Evolutionary conservation across 2,113 vertebrate genomes (phyloP).

Genomic region (Rousettus leschenaultii): DNA sequence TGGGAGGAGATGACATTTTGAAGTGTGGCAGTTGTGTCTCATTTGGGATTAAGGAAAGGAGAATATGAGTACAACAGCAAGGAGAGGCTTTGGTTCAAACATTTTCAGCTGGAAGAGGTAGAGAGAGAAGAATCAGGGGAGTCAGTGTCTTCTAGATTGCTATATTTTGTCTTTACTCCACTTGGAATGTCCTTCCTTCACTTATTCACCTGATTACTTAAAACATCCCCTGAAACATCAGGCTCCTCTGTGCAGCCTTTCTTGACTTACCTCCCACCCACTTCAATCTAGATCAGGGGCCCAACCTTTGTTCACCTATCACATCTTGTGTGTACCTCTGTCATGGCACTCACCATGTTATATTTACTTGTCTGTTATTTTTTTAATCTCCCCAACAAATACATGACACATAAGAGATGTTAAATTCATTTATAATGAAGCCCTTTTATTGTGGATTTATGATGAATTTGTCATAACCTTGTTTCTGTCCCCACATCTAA

Average conservation of each 20-base stretch:
- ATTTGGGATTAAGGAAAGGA: neutral
- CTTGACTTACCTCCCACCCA: neutral
- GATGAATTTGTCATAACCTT: neutral
- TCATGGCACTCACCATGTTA: accelerated
- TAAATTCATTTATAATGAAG: neutral
- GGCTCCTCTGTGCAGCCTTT: neutral
- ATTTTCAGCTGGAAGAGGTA: neutral
- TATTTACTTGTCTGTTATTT: neutral
- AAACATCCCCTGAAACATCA: neutral
- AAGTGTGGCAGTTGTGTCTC: neutral
- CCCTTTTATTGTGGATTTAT: neutral
- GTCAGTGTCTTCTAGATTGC: neutral
- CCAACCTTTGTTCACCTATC: neutral
- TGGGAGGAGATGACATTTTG: neutral
- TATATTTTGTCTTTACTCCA: neutral
- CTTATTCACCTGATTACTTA: neutral
- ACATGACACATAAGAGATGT: neutral
- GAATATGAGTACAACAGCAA: neutral
- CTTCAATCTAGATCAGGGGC: neutral
- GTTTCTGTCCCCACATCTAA: neutral
- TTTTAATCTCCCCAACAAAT: neutral
- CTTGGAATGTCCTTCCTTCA: neutral
- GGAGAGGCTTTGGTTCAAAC: neutral
- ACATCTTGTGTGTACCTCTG: neutral
- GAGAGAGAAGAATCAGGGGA: neutral